These are phyloP conservation scores for Lepus europaeus DNA, from an alignment of 2,113 vertebrate genomes.

Conservation along the genomic window DNA sequence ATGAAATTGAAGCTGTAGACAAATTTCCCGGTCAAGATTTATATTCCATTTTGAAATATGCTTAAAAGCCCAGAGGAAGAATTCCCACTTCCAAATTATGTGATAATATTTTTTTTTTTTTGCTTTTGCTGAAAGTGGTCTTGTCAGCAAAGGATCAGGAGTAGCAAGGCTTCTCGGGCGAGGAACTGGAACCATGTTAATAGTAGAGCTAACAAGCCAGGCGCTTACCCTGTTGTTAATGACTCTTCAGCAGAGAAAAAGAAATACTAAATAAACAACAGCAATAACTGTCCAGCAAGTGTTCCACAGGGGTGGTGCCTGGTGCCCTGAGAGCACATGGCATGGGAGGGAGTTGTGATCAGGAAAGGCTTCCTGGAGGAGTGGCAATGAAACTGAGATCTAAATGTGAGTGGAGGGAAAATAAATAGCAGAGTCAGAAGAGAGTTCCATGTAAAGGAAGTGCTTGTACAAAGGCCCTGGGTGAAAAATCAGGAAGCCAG, in stretches of 20 bases:
- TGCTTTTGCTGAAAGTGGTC: not conserved
- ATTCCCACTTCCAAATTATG: not conserved
- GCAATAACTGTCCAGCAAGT: not conserved
- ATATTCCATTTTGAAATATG: constrained; percentile 31
- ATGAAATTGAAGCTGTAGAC: not conserved
- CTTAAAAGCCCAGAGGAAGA: not conserved
- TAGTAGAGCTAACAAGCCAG: not conserved
- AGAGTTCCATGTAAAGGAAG: not conserved
- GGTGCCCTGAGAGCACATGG: not conserved
- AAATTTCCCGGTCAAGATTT: not conserved
- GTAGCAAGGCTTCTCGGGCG: not conserved
- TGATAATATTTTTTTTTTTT: too few species aligned
- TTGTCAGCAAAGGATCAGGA: not conserved
- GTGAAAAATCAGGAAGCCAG: not conserved
- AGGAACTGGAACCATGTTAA: not conserved
- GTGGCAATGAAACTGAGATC: not conserved
- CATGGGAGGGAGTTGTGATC: not conserved
- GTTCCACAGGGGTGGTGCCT: not conserved
- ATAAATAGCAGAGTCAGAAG: not conserved
- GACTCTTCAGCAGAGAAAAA: not conserved
- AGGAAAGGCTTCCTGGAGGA: not conserved
- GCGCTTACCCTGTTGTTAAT: not conserved
- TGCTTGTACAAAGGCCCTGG: not conserved
- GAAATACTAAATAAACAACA: not conserved
- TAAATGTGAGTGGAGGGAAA: not conserved